Percentiles rank a stretch among this genome's conserved stretches.
Conservation (phyloP, 2,888 invertebrate species). For the Itoplectis maculator region DNA sequence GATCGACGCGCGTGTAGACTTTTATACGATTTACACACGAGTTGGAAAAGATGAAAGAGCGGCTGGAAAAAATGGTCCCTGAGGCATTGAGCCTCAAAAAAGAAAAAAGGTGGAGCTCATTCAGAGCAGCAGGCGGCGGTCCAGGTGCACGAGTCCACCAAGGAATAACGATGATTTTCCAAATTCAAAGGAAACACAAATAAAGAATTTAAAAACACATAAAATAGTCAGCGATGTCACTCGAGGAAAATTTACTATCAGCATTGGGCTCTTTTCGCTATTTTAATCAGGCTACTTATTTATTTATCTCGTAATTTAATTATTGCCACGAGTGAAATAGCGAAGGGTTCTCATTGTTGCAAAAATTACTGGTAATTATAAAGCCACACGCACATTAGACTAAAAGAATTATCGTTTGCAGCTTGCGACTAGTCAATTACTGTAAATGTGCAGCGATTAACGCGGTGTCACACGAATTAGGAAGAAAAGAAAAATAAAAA, state of each 20-base stretch:
- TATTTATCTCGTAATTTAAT: no score
- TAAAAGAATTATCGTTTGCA: conserved; percentile 21
- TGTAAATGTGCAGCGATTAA: background rate
- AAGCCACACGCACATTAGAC: conserved; percentile 33
- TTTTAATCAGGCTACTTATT: no score
- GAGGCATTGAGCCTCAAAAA: conserved; percentile 10
- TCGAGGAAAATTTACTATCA: no score
- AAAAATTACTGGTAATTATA: background rate
- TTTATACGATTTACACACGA: conserved; percentile 63
- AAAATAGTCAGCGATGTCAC: background rate
- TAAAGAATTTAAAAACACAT: background rate
- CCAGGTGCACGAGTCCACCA: conserved; percentile 35
- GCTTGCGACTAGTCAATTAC: conserved; percentile 50
- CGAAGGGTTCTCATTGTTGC: no score
- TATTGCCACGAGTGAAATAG: no score
- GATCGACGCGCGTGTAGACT: conserved; percentile 42
- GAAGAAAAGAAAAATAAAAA: background rate
- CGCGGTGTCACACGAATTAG: background rate
- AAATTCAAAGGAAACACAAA: conserved; percentile 13
- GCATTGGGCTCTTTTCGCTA: no score
- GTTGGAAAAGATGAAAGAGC: conserved; percentile 34
- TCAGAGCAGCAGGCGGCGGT: conserved; percentile 23
- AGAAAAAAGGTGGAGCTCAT: conserved; percentile 24
- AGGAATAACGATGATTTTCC: conserved; percentile 17
- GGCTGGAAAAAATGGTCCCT: conserved; percentile 22